Percentiles rank a stretch among this genome's conserved stretches.
These are phyloP conservation scores for Plotosus lineatus DNA, from an alignment of 2,113 vertebrate genomes.

Conservation along the genomic window DNA sequence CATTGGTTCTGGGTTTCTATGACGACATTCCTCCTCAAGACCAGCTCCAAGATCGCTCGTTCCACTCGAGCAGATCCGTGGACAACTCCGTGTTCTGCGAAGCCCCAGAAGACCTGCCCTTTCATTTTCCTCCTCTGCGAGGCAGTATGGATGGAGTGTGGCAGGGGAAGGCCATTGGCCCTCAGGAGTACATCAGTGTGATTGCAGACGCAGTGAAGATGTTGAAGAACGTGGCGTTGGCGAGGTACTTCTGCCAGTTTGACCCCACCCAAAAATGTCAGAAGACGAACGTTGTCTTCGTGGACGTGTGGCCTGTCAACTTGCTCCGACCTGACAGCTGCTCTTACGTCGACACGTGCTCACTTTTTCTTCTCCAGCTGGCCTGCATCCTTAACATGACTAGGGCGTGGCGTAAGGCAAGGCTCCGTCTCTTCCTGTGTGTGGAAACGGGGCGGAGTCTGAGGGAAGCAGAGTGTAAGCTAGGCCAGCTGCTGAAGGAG, in stretches of 20 bases:
- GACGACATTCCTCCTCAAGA: constrained; percentile 74
- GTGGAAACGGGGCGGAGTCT: constrained; percentile 81
- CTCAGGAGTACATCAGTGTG: constrained; percentile 82
- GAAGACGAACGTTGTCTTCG: constrained; percentile 60
- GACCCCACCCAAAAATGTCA: constrained; percentile 67
- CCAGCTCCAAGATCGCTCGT: constrained; percentile 63
- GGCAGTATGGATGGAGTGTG: constrained; percentile 38
- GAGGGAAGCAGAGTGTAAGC: constrained; percentile 79
- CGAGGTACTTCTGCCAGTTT: constrained; percentile 80
- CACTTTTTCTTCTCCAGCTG: constrained; percentile 88
- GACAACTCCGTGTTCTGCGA: constrained; percentile 33
- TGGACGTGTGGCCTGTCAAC: constrained; percentile 89
- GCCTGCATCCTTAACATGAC: constrained; percentile 90
- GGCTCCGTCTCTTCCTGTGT: constrained; percentile 84
- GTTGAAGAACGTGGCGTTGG: constrained; percentile 85
- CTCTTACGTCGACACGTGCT: constrained; percentile 87
- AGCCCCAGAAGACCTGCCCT: constrained; percentile 54
- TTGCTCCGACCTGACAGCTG: constrained; percentile 84
- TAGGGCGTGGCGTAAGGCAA: constrained; percentile 78
- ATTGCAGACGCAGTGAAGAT: constrained; percentile 88
- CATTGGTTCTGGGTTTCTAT: constrained; percentile 86
- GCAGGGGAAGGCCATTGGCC: constrained; percentile 69
- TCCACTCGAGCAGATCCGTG: constrained; percentile 49
- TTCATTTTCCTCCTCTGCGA: constrained; percentile 73
- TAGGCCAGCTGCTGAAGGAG: constrained; percentile 82